Evolutionary conservation across 2,113 vertebrate genomes (phyloP).

Genomic region (Caranx ignobilis): DNA sequence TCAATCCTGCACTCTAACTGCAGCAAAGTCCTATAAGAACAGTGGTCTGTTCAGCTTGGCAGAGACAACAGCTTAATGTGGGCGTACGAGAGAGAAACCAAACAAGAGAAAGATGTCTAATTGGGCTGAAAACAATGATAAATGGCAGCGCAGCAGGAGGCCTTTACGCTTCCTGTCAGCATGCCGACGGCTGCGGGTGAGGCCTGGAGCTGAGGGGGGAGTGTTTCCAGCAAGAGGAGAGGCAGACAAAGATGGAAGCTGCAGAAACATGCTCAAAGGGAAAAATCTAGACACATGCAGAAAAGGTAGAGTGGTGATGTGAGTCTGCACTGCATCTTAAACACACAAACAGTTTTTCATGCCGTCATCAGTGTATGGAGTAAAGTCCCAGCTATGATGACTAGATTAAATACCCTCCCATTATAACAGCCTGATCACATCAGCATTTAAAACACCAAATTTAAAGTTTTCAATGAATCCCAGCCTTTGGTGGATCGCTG

Average conservation of each 20-base stretch:
- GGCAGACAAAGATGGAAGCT: conserved; percentile 7
- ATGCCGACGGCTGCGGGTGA: conserved; percentile 3
- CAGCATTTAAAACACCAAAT: not conserved
- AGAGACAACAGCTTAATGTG: conserved; percentile 7
- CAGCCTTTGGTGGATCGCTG: no score
- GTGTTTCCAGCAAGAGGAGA: conserved; percentile 12
- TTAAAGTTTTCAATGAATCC: no score
- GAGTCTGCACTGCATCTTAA: not conserved
- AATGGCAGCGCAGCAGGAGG: conserved; percentile 38
- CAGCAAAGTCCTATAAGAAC: conserved; percentile 1
- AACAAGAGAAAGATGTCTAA: conserved; percentile 42
- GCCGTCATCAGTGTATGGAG: not conserved
- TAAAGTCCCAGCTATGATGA: not conserved
- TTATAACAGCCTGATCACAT: not conserved
- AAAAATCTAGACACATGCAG: not conserved
- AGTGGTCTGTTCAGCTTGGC: conserved; percentile 15
- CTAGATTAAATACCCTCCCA: not conserved
- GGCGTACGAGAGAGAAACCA: not conserved
- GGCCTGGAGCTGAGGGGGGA: conserved; percentile 21
- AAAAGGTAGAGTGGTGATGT: not conserved
- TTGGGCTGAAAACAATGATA: conserved; percentile 50
- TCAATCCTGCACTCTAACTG: conserved; percentile 21
- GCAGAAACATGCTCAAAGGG: not conserved
- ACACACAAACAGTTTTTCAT: not conserved
- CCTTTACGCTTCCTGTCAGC: conserved; percentile 19